Base-by-base conservation (phyloP, 2,113 vertebrate species). In the Arizona elegans region DNA sequence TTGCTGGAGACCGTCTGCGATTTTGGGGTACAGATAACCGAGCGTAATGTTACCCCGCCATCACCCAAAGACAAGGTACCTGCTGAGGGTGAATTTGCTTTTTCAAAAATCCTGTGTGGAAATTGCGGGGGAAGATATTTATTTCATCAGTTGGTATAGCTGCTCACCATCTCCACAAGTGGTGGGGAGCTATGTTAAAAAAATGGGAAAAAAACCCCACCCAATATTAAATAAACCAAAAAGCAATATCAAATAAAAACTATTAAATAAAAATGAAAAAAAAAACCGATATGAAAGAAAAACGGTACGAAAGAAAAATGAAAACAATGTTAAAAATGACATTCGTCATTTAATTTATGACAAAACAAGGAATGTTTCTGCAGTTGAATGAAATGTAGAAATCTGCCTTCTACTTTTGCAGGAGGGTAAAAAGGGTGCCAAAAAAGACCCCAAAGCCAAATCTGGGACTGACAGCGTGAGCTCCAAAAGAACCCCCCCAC, bases 341-440 rank as follows among this genome's bases (percentile, higher is more conserved):
- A 11, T 3, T 43, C 38, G 38, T 43, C 38, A 43, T 43, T 43
- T 43, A 43, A 43, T 43, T 43, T 43, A 43, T 43, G 38, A 43
- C 38, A 6, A 13, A 8, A 38, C 70, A 38, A 38, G n/a, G 13
- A 33, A 81, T 9, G 75, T 21, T 11, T 9, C 29, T 50, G 10
- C n/a, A n/a, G 38, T 88, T 0, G 59, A 21, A 88, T 0, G 86
- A 54, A 88, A 54, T 53, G 55, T 59, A 88, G 96, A 95, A 19
- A 1, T 10, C 55, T 94, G 70, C 93, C 19, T 12, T 86, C 88
- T 94, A n/a, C 86, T 93, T 93, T 93, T 1, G 1, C 95, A 98
- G 97, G 97, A 96, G 7, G 26, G 23, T 59, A 98, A 96, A 85
- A 98, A 97, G 94, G 92, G 52, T 7, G 97, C 97, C 95, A 95